Percentiles rank a stretch among this genome's conserved stretches.
Evolutionary conservation across 2,888 invertebrate genomes (phyloP).

Genomic region (Chalcosyrphus nemorum): DNA sequence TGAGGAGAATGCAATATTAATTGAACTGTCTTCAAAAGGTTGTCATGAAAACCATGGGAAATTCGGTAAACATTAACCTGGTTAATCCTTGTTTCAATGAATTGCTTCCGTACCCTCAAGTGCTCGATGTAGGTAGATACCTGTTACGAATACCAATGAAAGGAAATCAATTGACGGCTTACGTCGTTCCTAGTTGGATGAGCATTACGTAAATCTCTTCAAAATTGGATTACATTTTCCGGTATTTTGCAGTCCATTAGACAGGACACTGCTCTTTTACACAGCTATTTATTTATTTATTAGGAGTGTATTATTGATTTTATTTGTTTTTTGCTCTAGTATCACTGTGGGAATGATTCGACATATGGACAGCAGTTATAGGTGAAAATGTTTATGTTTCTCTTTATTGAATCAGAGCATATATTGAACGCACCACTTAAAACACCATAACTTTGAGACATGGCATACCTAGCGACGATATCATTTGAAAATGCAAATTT

Average conservation of each 20-base stretch:
- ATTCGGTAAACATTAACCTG: background rate
- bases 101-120: constrained; percentile 68
- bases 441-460: too few relatives aligned
- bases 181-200: constrained; percentile 37
- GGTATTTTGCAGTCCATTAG: constrained; percentile 61
- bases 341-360: background rate
- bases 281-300: background rate
- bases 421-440: too few relatives aligned
- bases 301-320: constrained; percentile 8
- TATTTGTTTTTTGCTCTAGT: constrained; percentile 18
- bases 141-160: constrained; percentile 48
- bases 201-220: constrained; percentile 53
- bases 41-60: constrained; percentile 16
- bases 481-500: too few relatives aligned
- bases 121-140: too few relatives aligned
- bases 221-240: constrained; percentile 65
- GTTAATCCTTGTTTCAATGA: constrained; percentile 44
- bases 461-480: too few relatives aligned
- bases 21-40: constrained; percentile 46
- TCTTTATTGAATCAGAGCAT: too few relatives aligned
- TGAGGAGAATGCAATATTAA: constrained; percentile 27
- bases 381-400: too few relatives aligned
- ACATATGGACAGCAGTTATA: too few relatives aligned
- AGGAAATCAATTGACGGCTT: constrained; percentile 39
- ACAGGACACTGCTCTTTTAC: constrained; percentile 15